These are phyloP conservation scores for Hippocampus barbouri DNA, from an alignment of 2,113 vertebrate genomes.

Conservation along the genomic window DNA sequence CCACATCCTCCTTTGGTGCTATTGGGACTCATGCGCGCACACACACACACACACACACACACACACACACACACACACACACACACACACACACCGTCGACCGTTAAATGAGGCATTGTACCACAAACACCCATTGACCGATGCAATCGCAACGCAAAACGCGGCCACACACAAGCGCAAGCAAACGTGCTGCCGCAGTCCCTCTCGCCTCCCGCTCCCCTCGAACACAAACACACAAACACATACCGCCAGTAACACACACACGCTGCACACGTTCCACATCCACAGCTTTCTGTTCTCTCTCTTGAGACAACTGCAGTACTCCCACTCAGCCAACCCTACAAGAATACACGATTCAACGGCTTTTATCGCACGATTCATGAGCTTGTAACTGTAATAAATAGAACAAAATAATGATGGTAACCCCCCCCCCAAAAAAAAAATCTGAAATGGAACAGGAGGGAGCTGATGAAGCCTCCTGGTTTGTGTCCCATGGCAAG, in stretches of 20 bases:
- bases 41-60: neutral
- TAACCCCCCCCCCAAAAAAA: constrained; percentile 4
- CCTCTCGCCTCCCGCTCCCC: constrained; percentile 16
- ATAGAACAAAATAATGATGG: constrained; percentile 46
- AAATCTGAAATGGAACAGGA: constrained; percentile 10
- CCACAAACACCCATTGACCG: constrained; percentile 37
- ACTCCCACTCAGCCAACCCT: constrained; percentile 49
- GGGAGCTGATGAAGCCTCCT: constrained; percentile 6
- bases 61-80: constrained; percentile 1
- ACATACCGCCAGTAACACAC: constrained; percentile 5
- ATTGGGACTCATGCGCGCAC: constrained; percentile 6
- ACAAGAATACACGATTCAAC: constrained; percentile 38
- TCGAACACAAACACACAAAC: constrained; percentile 28
- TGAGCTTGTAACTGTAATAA: constrained; percentile 48
- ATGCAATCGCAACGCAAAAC: constrained; percentile 42
- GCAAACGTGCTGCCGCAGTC: constrained; percentile 26
- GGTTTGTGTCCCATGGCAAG: neutral
- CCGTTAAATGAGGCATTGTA: constrained; percentile 37
- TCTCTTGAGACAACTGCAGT: constrained; percentile 51
- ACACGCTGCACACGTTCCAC: constrained; percentile 41
- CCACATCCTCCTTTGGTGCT: constrained; percentile 36
- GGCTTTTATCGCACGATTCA: constrained; percentile 45
- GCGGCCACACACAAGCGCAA: constrained; percentile 49
- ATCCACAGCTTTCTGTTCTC: constrained; percentile 47
- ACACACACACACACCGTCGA: constrained; percentile 12